These are phyloP conservation scores for Calameuta idolon DNA, from an alignment of 2,888 invertebrate species.

Conservation along the genomic window DNA sequence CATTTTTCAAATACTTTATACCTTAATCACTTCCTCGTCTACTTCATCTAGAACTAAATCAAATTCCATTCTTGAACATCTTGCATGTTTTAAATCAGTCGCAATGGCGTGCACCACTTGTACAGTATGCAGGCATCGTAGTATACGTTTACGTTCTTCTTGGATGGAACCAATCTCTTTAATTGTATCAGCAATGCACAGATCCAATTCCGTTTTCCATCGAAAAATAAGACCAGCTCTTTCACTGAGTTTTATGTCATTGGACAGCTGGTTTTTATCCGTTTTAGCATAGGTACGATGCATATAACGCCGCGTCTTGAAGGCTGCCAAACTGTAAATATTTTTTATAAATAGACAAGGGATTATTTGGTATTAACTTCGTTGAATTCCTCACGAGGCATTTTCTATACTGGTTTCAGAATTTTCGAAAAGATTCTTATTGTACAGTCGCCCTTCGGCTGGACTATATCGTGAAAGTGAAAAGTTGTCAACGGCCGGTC, in stretches of 20 bases:
- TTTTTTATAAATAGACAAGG: not conserved
- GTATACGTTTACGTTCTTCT: conserved; percentile 75
- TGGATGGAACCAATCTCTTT: conserved; percentile 77
- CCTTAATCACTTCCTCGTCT: conserved; percentile 81
- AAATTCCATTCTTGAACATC: conserved; percentile 70
- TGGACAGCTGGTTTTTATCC: conserved; percentile 77
- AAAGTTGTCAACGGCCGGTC: conserved; percentile 80
- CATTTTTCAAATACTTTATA: conserved; percentile 5
- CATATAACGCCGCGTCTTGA: conserved; percentile 74
- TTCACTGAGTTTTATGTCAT: conserved; percentile 73
- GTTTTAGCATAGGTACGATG: conserved; percentile 75
- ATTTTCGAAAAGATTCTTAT: conserved; percentile 24
- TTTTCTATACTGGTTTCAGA: conserved; percentile 12
- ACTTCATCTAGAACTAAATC: conserved; percentile 81
- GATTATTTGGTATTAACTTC: not conserved
- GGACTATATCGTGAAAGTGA: conserved; percentile 79
- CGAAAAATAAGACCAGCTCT: conserved; percentile 77
- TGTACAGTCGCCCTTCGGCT: conserved; percentile 74
- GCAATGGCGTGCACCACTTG: conserved; percentile 78
- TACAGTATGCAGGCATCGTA: conserved; percentile 74
- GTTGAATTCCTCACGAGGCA: not conserved
- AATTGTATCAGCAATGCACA: conserved; percentile 75
- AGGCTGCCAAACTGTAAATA: conserved; percentile 28
- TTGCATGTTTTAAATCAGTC: conserved; percentile 29
- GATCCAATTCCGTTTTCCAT: conserved; percentile 81